Evolutionary conservation across 2,797 vertebrate species (phyloP).

Genomic region (Xenentodon cancila): DNA sequence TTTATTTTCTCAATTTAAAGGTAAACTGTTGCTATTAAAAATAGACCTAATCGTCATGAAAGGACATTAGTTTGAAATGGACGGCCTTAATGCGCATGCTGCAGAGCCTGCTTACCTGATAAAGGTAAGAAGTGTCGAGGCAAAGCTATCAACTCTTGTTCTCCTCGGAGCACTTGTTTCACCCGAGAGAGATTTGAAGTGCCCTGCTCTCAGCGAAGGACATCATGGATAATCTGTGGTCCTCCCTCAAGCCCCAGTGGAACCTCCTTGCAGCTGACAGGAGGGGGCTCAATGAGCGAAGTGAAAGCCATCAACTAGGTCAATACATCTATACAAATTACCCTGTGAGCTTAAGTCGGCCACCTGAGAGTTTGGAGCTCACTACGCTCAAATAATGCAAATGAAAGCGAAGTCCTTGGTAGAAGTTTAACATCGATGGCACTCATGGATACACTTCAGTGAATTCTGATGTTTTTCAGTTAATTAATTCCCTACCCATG

Average conservation of each 20-base stretch:
- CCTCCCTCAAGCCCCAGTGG: constrained; percentile 30
- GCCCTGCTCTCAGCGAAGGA: constrained; percentile 19
- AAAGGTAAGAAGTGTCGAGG: constrained; percentile 9
- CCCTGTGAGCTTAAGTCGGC: constrained; percentile 27
- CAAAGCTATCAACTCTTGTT: constrained; percentile 18
- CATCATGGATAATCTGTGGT: constrained; percentile 37
- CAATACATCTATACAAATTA: constrained; percentile 51
- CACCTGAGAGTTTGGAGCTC: constrained; percentile 2
- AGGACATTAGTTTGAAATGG: too few relatives aligned
- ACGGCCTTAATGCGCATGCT: background rate
- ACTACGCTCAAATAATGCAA: constrained; percentile 13
- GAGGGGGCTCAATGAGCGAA: constrained; percentile 43
- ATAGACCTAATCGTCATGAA: too few relatives aligned
- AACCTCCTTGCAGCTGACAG: constrained; percentile 52
- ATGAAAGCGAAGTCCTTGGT: constrained; percentile 29
- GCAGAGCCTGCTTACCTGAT: constrained; percentile 61
- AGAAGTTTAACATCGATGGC: constrained; percentile 23
- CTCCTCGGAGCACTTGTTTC: constrained; percentile 21
- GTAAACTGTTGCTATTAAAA: background rate
- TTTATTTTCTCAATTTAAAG: background rate
- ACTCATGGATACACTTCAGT: constrained; percentile 28
- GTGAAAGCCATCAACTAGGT: constrained; percentile 50
- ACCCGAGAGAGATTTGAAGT: constrained; percentile 14
- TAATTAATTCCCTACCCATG: constrained; percentile 19
- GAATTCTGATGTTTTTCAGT: constrained; percentile 33